Base-by-base conservation (phyloP, 2,797 vertebrate species). In the Sebastes vulpes region DNA sequence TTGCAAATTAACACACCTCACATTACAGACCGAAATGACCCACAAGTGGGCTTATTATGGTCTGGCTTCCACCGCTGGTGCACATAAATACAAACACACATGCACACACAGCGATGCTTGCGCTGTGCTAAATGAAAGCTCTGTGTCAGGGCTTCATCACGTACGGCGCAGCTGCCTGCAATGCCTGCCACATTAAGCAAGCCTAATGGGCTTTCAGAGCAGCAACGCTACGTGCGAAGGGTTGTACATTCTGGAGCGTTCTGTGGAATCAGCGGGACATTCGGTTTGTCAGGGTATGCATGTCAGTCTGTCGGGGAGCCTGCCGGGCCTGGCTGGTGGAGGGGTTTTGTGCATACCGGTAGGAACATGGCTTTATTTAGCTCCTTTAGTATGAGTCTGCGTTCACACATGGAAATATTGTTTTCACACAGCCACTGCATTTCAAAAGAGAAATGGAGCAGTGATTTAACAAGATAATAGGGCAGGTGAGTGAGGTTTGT, bases 141-240 rank as follows among this genome's bases (percentile, higher is more conserved):
- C 68, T 86, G 88, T 91, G 90, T 93, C 83, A 88, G 89, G 87
- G 79, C 91, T 93, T 88, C 91, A 89, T 92, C 90, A 86, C 59
- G 69, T 78, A 85, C 70, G 56, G 72, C 35, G 72, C 91, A 91
- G 92, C 90, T 92, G 92, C 87, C 85, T 87, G 88, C 86, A 56
- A 79, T 83, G 89, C 82, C 88, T 91, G 93, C 89, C 92, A 93
- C 92, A 93, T 94, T 94, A 92, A 83, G 82, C 89, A 90, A 72
- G 77, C 91, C 91, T 94, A 94, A 94, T 92, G 93, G 90, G 85
- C 90, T 93, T 88, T 89, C 85, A 83, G 83, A 84, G 84, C 72
- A 82, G 80, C 88, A 69, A 70, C 86, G 31, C 56, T 29, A 72
- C 42, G 38, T 77, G 83, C 64, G 84, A 79, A 75, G 74, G 65